Evolutionary conservation across 2,113 vertebrate genomes (phyloP).

Genomic region (Alethe castanea): DNA sequence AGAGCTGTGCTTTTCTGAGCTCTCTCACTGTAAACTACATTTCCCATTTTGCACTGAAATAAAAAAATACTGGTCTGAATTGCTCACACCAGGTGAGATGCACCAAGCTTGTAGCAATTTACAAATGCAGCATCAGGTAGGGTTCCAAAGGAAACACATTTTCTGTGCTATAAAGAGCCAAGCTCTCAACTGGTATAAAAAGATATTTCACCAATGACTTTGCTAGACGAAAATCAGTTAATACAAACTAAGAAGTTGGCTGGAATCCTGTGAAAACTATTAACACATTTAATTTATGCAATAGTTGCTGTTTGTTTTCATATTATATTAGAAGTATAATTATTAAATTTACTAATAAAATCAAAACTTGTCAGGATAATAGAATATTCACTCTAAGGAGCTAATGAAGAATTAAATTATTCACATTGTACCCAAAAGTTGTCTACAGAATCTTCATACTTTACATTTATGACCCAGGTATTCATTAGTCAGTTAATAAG

Average conservation of each 20-base stretch:
- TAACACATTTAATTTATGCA: not conserved
- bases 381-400: not conserved
- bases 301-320: not conserved
- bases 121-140: not conserved
- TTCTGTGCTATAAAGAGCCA: not conserved
- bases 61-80: not conserved
- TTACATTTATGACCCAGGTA: conserved; percentile 34
- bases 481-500: conserved; percentile 47
- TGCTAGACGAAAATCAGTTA: not conserved
- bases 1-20: not conserved
- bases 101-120: not conserved
- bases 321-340: not conserved
- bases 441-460: conserved; percentile 23
- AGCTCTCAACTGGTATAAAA: not conserved
- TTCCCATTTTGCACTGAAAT: not conserved
- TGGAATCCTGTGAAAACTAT: not conserved
- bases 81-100: not conserved
- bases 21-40: not conserved
- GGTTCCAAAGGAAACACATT: not conserved
- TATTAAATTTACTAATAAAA: conserved; percentile 40
- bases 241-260: not conserved
- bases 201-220: not conserved
- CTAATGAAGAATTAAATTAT: conserved; percentile 40
- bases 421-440: not conserved
- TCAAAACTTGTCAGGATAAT: not conserved